phyloP scores from a whole-genome alignment of 2,113 vertebrate species.

The Clarias batrachus region DNA sequence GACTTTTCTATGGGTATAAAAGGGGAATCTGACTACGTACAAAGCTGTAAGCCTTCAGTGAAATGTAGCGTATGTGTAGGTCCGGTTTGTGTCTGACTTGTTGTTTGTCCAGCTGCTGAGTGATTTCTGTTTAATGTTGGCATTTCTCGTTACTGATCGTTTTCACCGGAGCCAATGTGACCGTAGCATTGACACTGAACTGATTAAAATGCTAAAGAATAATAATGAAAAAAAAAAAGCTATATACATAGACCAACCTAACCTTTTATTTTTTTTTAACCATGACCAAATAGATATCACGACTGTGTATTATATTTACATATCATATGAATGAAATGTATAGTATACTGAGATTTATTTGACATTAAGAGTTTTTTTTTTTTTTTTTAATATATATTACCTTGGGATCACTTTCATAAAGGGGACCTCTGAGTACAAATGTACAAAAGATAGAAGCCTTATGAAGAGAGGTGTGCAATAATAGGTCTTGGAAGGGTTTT shows the following conservation, averaged over 20 bases:
- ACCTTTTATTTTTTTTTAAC: slow-evolving; percentile 44
- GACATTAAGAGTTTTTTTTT: not conserved
- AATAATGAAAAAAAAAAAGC: not conserved
- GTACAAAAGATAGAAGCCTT: slow-evolving; percentile 67
- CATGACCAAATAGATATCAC: slow-evolving; percentile 37
- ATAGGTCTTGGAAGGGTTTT: slow-evolving; percentile 46
- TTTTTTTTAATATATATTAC: slow-evolving; percentile 43
- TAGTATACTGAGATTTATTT: slow-evolving; percentile 47
- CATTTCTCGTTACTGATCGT: slow-evolving; percentile 47
- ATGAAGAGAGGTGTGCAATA: slow-evolving; percentile 74
- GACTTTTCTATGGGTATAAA: not conserved
- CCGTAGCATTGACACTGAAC: slow-evolving; percentile 14
- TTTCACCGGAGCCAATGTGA: not conserved
- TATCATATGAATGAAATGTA: slow-evolving; percentile 50
- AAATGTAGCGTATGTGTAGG: not conserved
- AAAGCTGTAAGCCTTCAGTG: not conserved
- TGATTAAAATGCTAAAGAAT: slow-evolving; percentile 27
- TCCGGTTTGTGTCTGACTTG: slow-evolving; percentile 13
- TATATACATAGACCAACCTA: slow-evolving; percentile 44
- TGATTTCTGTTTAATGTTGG: slow-evolving; percentile 27
- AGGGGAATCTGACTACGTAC: slow-evolving; percentile 18
- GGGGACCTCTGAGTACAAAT: slow-evolving; percentile 35
- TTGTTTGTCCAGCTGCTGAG: slow-evolving; percentile 33
- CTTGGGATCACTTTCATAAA: slow-evolving; percentile 56
- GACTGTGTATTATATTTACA: slow-evolving; percentile 44